A percentile compares a stretch with the other conserved stretches of the same genome.
These are phyloP conservation scores for Oenanthe melanoleuca DNA, from an alignment of 2,113 vertebrate species.

Conservation along the genomic window DNA sequence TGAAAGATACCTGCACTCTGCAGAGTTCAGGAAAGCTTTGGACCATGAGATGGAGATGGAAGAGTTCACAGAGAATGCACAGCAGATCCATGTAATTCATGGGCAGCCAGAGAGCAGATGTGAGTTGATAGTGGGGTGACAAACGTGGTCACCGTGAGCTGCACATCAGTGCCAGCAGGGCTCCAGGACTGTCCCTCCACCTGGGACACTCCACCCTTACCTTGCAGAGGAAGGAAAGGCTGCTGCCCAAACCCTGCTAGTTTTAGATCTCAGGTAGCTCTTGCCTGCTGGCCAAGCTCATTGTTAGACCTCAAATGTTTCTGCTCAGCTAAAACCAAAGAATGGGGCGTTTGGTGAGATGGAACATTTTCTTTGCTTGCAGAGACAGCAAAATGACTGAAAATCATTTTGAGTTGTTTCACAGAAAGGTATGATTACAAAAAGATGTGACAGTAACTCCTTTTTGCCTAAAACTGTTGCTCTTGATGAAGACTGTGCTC, in stretches of 20 bases:
- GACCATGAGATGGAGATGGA: not conserved
- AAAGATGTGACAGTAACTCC: not conserved
- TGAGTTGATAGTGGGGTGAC: rapidly evolving
- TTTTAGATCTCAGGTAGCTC: not conserved
- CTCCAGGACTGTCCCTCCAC: not conserved
- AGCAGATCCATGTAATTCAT: not conserved
- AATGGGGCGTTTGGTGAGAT: not conserved
- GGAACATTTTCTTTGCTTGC: not conserved
- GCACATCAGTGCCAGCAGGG: not conserved
- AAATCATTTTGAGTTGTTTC: not conserved
- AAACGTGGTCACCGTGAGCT: rapidly evolving
- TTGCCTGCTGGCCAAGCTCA: rapidly evolving
- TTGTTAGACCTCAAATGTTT: not conserved
- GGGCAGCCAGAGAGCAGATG: not conserved
- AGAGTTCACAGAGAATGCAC: not conserved
- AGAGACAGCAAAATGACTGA: not conserved
- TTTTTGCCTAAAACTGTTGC: not conserved
- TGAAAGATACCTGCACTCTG: not conserved
- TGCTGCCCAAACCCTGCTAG: not conserved
- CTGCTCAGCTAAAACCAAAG: not conserved
- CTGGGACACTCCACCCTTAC: not conserved
- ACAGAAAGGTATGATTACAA: not conserved
- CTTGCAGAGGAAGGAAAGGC: not conserved
- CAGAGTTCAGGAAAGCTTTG: not conserved
- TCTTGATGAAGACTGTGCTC: not conserved